phyloP scores from a whole-genome alignment of 2,113 vertebrate species.

The Nansenia antarctica region DNA sequence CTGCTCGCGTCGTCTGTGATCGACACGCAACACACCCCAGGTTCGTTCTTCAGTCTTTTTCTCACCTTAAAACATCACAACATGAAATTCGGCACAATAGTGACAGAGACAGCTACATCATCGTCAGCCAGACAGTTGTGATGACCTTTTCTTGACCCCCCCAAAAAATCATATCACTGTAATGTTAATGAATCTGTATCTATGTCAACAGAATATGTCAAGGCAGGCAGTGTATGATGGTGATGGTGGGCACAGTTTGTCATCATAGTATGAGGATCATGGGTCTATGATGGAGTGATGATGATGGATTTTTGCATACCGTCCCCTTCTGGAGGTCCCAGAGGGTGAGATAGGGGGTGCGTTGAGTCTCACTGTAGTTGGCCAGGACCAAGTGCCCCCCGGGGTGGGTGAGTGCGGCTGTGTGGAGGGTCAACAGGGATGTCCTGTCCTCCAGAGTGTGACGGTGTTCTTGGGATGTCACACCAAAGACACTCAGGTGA shows the following conservation, averaged over 20 bases:
- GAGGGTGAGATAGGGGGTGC: slow-evolving; percentile 53
- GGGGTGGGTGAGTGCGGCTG: slow-evolving; percentile 49
- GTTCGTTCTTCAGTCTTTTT: slow-evolving; percentile 60
- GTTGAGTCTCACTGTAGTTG: slow-evolving; percentile 56
- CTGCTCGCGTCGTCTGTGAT: slow-evolving; percentile 51
- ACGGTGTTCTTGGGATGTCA: slow-evolving; percentile 56
- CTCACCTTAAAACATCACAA: slow-evolving; percentile 47
- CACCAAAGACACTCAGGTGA: slow-evolving; percentile 56
- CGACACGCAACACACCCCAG: slow-evolving; percentile 62
- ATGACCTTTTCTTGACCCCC: too few species aligned
- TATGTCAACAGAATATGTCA: too few species aligned
- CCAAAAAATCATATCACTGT: too few species aligned
- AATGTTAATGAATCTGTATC: too few species aligned
- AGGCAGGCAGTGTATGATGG: too few species aligned
- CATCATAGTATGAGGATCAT: background rate
- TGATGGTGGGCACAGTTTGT: background rate
- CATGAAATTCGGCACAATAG: background rate
- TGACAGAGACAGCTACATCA: too few species aligned
- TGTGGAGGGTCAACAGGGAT: slow-evolving; percentile 61
- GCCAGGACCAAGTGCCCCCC: slow-evolving; percentile 58
- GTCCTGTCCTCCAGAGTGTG: slow-evolving; percentile 55
- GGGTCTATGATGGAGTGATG: background rate
- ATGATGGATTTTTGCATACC: slow-evolving; percentile 17
- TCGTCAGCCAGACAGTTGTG: too few species aligned
- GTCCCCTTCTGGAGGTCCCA: slow-evolving; percentile 54